These are phyloP conservation scores for Philaenus spumarius DNA, from an alignment of 1,140 invertebrate genomes.

Conservation along the genomic window DNA sequence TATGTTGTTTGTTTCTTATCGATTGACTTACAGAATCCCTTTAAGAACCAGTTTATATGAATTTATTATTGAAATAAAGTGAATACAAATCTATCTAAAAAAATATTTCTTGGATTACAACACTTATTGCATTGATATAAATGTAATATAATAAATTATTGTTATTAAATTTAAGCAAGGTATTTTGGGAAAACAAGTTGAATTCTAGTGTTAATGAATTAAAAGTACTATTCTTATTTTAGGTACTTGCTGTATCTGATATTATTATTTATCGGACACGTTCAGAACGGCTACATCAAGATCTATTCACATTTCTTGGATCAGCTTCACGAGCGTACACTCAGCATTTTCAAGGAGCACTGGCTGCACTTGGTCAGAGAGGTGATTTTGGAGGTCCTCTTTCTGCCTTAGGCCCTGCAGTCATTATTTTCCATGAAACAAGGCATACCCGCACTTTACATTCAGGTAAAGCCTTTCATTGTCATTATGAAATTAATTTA, in stretches of 20 bases:
- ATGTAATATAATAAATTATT: neutral
- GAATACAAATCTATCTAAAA: too few species aligned
- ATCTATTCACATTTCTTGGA: slow-evolving; percentile 74
- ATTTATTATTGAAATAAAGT: too few species aligned
- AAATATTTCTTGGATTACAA: neutral
- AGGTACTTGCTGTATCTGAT: slow-evolving; percentile 71
- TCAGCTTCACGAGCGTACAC: slow-evolving; percentile 68
- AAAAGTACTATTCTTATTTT: neutral
- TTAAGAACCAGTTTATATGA: too few species aligned
- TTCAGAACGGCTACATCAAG: slow-evolving; percentile 67
- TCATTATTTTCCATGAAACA: slow-evolving; percentile 80
- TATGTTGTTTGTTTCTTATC: too few species aligned
- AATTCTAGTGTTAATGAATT: neutral
- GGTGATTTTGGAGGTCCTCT: slow-evolving; percentile 43
- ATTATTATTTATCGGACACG: slow-evolving; percentile 73
- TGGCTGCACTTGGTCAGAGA: slow-evolving; percentile 49
- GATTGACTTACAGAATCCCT: too few species aligned
- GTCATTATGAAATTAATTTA: too few species aligned
- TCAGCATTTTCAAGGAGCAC: slow-evolving; percentile 61
- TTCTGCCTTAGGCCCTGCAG: slow-evolving; percentile 59
- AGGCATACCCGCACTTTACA: slow-evolving; percentile 56
- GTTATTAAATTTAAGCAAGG: neutral
- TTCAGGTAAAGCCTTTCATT: slow-evolving; percentile 36
- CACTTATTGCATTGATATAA: neutral
- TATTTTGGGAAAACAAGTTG: neutral